phyloP scores from a whole-genome alignment of 2,888 invertebrate species.

The Drosophila mimetica region DNA sequence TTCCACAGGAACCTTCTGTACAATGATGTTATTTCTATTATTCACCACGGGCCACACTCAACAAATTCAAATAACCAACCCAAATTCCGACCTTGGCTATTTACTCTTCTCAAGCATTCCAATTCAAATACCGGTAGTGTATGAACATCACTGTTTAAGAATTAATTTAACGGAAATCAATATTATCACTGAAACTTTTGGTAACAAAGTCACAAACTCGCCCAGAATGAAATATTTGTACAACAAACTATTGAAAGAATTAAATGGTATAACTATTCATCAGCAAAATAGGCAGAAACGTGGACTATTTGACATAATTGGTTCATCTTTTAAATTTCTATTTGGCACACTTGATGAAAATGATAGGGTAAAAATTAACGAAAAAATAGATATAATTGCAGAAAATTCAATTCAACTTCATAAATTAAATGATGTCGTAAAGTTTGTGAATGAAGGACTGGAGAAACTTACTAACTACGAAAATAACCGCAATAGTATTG shows the following conservation, averaged over 20 bases:
- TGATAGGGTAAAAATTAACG: not conserved
- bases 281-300: not conserved
- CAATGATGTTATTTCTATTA: not conserved
- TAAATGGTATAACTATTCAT: too few relatives aligned
- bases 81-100: too few relatives aligned
- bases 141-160: not conserved
- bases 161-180: not conserved
- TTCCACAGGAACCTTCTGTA: not conserved
- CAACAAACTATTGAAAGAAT: too few relatives aligned
- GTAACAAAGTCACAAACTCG: too few relatives aligned
- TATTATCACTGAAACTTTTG: not conserved
- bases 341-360: not conserved
- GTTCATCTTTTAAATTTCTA: too few relatives aligned
- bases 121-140: not conserved
- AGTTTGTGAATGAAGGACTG: slow-evolving; percentile 4
- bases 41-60: not conserved
- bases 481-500: not conserved
- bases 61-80: not conserved
- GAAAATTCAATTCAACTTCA: slow-evolving; percentile 1
- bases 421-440: not conserved
- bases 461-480: slow-evolving; percentile 1
- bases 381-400: slow-evolving; percentile 3
- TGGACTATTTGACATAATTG: too few relatives aligned
- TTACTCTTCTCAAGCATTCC: not conserved
- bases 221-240: not conserved